Conservation (phyloP, 2,113 vertebrate species). For the Gorsachius goisagi region DNA sequence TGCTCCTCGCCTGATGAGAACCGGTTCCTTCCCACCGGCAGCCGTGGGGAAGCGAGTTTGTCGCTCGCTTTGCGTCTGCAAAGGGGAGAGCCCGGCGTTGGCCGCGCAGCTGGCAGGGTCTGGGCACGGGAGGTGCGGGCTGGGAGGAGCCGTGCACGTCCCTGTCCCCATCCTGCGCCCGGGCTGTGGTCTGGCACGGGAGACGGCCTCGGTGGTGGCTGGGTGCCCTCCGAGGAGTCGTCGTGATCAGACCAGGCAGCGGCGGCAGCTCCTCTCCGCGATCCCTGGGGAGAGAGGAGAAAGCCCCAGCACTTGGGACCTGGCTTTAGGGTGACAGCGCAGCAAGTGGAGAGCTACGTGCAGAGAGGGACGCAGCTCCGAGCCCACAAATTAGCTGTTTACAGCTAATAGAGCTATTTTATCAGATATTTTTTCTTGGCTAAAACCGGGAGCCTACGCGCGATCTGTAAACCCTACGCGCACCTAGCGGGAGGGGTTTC, state of each 20-base stretch:
- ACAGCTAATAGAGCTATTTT: background rate
- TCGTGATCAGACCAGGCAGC: fast-evolving
- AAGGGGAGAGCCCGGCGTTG: background rate
- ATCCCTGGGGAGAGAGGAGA: background rate
- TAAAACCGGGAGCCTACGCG: background rate
- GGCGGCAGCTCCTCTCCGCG: background rate
- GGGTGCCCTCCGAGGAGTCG: background rate
- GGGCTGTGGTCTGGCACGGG: fast-evolving
- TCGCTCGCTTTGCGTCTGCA: fast-evolving
- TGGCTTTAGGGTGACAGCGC: background rate
- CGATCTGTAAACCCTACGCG: background rate
- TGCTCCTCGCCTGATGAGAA: fast-evolving
- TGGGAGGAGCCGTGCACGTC: fast-evolving
- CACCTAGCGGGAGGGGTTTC: background rate
- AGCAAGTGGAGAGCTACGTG: fast-evolving
- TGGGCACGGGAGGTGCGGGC: background rate
- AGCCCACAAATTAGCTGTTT: background rate
- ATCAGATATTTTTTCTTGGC: background rate
- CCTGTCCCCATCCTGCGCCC: too few relatives aligned
- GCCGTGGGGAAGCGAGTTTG: background rate
- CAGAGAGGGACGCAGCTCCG: background rate
- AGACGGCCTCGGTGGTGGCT: fast-evolving
- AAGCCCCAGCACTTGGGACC: background rate
- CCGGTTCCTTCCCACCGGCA: fast-evolving
- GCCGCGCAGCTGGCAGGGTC: background rate